Evolutionary conservation across 2,888 invertebrate species (phyloP), one percentile per base, ranked within the genome.

Genomic region (Thera britannica): DNA sequence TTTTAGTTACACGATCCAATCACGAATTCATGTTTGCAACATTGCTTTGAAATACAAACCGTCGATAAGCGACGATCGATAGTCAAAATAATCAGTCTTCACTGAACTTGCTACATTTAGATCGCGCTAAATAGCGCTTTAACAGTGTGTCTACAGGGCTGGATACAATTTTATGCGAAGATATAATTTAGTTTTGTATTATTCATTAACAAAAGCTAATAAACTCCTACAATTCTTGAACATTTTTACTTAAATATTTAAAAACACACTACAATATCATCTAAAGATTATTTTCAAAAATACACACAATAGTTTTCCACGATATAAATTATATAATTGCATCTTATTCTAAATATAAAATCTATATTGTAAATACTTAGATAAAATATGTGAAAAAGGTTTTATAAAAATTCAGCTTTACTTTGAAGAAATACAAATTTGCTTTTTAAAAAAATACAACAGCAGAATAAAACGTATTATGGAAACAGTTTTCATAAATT

Each of bases 381-480:
- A 70, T 70, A 73, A 73, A 73, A 75, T 72, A 73, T 67, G 71
- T 68, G 67, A 71, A 72, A 70, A 71, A 71, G 68, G 65, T 72
- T 63, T 67, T 66, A 65, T 66, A 70, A 65, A 67, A 65, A 72
- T 67, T 69, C 68, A 72, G 67, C 67, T 38, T 67, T 68, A 58
- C 57, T 65, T 63, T 11, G 48, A 70, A 70, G 56, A 66, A 49
- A 68, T 62, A 67, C 69, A 62, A 71, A 65, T 62, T 69, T 68
- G 56, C 52, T 63, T 69, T 63, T 65, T 58, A 48, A 49, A 70
- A 67, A 66, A 57, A 61, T 66, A 66, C 58, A 70, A 63, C 4
- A 64, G 61, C 64, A 23, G 61, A 67, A 58, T 63, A 63, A 64
- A 63, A 66, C 51, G 49, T 51, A 63, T 57, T 48, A 56, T 51